Conservation (phyloP, 1,140 invertebrate species). For the Apocrypta bakeri region DNA sequence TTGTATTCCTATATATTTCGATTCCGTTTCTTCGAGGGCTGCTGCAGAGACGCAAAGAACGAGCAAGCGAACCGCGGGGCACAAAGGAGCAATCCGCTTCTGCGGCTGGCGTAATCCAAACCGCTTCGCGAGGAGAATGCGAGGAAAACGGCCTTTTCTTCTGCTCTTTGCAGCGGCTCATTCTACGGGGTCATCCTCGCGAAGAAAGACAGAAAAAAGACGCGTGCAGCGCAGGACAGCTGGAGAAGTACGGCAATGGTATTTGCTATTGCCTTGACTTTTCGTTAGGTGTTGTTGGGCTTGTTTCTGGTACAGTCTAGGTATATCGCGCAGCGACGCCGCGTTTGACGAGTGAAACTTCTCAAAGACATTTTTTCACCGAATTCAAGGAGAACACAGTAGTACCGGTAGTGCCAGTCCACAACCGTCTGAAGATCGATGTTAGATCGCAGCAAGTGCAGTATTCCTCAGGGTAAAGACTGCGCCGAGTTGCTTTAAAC, state of each 20-base stretch:
- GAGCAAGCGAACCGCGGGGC: neutral
- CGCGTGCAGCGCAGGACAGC: neutral
- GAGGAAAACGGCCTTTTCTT: slow-evolving; percentile 30
- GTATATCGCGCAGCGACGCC: neutral
- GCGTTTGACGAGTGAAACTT: neutral
- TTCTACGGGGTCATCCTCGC: neutral
- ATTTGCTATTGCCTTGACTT: slow-evolving; percentile 15
- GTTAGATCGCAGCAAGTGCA: slow-evolving; percentile 18
- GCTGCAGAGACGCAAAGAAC: neutral
- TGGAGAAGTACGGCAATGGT: neutral
- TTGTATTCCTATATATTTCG: neutral
- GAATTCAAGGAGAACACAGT: neutral
- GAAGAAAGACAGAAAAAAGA: slow-evolving; percentile 10
- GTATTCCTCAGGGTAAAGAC: slow-evolving; percentile 30
- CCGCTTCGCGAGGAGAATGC: slow-evolving; percentile 38
- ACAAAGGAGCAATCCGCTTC: slow-evolving; percentile 35
- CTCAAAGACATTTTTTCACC: neutral
- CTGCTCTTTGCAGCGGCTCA: neutral
- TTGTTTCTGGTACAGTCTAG: neutral
- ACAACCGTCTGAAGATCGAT: slow-evolving; percentile 10
- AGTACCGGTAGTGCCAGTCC: neutral
- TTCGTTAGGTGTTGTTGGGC: neutral
- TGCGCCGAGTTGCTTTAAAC: slow-evolving; percentile 37
- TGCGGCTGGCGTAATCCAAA: slow-evolving; percentile 34
- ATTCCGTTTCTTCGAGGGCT: slow-evolving; percentile 2